Evolutionary conservation across 2,888 invertebrate genomes (phyloP), one percentile per base, ranked within the genome.

Genomic region (Neocrepidodera transversa): DNA sequence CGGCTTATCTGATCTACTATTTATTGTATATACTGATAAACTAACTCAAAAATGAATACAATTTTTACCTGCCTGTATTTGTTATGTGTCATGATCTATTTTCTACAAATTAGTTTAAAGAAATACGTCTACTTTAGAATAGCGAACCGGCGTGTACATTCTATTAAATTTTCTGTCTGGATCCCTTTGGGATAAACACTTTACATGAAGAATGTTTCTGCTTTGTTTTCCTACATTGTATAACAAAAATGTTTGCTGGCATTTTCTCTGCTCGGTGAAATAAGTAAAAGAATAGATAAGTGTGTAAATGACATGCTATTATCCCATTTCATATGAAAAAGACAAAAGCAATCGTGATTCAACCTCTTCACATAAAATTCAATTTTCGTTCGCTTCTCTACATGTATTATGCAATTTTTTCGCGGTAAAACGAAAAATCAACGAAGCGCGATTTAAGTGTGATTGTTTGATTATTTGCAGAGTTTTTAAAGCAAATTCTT

Each of bases 271-370:
- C 32, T 8, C 2, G 32, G 11, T 13, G 10, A 32, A 32, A 32
- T 32, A 32, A 32, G 32, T 13, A 32, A 32, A 32, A 32, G 32
- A 32, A 32, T 13, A 13, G 32, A 32, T 32, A 32, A 32, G 32
- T 32, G 32, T 32, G 32, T 32, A 32, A 32, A 32, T 32, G 32
- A 32, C 32, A 13, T 32, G 32, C 13, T 6, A 32, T 32, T 32
- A 32, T 32, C 32, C 32, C 32, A 32, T 32, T 32, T 32, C 32
- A 32, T 32, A 32, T 32, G 32, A 13, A 32, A 32, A 10, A 32
- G 32, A 32, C n/a, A 32, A 32, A 32, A 2, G 32, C 11, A 23
- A 23, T 23, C 23, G 23, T 23, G 23, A 3, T 32, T 32, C 11
- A 4, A 32, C 32, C 32, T 32, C 13, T n/a, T 10, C 6, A 2